Evolutionary conservation across 2,888 invertebrate genomes (phyloP).

Genomic region (Trachelus tabidus): DNA sequence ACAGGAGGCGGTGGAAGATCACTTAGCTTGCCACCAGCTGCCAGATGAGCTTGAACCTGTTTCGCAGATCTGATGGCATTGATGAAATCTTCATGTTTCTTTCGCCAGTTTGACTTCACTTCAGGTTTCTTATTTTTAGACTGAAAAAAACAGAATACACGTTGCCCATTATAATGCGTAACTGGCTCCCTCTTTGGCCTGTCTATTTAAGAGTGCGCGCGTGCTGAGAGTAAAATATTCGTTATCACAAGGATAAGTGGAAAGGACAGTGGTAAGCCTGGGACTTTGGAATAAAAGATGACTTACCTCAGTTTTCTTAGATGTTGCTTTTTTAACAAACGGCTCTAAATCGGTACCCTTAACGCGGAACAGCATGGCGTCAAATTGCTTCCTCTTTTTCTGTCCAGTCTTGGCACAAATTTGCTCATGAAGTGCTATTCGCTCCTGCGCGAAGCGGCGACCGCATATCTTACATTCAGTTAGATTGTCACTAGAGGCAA

Average conservation of each 20-base stretch:
- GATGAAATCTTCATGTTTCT: slow-evolving; percentile 95
- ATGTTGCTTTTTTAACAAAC: slow-evolving; percentile 70
- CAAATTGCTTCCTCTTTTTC: slow-evolving; percentile 92
- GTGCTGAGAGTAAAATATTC: not conserved
- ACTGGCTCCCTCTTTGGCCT: not conserved
- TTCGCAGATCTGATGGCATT: slow-evolving; percentile 91
- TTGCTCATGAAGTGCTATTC: slow-evolving; percentile 83
- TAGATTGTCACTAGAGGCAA: slow-evolving; percentile 58
- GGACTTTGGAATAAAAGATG: not conserved
- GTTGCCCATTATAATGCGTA: not conserved
- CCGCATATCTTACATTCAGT: slow-evolving; percentile 80
- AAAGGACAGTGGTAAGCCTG: not conserved
- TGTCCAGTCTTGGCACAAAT: slow-evolving; percentile 83
- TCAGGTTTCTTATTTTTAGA: slow-evolving; percentile 45
- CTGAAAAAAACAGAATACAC: slow-evolving; percentile 32
- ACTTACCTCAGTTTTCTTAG: slow-evolving; percentile 47
- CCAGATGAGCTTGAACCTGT: slow-evolving; percentile 81
- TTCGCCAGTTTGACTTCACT: slow-evolving; percentile 80
- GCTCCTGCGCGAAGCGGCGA: slow-evolving; percentile 83
- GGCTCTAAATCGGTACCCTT: slow-evolving; percentile 90
- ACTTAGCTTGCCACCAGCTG: slow-evolving; percentile 85
- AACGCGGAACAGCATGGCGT: slow-evolving; percentile 90
- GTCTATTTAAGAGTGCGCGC: not conserved
- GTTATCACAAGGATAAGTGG: not conserved
- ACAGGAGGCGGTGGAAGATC: slow-evolving; percentile 93